phyloP scores from a whole-genome alignment of 2,888 invertebrate genomes.

The Dromius quadrimaculatus region DNA sequence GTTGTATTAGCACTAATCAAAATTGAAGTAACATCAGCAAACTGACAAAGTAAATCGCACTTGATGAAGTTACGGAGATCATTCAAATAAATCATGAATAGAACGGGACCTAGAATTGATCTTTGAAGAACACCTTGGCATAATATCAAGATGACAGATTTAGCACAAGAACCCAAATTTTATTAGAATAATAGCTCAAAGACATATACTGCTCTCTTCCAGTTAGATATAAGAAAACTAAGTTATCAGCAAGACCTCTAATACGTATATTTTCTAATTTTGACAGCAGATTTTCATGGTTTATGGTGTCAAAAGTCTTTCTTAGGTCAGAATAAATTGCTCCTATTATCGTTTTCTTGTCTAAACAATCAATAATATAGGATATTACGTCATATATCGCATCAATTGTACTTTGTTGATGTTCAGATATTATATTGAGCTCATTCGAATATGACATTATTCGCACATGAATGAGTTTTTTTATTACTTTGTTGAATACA shows the following conservation, averaged over 20 bases:
- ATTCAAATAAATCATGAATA: background rate
- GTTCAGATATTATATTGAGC: slow-evolving; percentile 34
- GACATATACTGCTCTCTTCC: background rate
- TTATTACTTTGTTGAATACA: slow-evolving; percentile 44
- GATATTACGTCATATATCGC: background rate
- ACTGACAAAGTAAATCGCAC: background rate
- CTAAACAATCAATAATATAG: background rate
- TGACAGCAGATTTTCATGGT: background rate
- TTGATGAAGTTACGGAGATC: background rate
- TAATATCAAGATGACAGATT: background rate
- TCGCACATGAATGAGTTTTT: slow-evolving; percentile 32
- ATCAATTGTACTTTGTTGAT: slow-evolving; percentile 29
- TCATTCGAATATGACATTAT: slow-evolving; percentile 37
- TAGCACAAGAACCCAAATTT: background rate
- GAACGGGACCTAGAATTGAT: slow-evolving; percentile 1
- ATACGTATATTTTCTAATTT: background rate
- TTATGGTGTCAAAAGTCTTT: too few species aligned
- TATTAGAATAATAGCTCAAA: background rate
- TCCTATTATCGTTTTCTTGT: background rate
- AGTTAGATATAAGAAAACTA: background rate
- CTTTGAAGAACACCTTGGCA: background rate
- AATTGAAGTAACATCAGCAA: background rate
- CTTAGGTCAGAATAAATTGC: background rate
- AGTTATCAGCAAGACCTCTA: background rate
- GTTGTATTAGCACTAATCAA: background rate